These are phyloP conservation scores for Hermaeophaga mercurialis DNA, from an alignment of 2,888 invertebrate species.

Conservation along the genomic window DNA sequence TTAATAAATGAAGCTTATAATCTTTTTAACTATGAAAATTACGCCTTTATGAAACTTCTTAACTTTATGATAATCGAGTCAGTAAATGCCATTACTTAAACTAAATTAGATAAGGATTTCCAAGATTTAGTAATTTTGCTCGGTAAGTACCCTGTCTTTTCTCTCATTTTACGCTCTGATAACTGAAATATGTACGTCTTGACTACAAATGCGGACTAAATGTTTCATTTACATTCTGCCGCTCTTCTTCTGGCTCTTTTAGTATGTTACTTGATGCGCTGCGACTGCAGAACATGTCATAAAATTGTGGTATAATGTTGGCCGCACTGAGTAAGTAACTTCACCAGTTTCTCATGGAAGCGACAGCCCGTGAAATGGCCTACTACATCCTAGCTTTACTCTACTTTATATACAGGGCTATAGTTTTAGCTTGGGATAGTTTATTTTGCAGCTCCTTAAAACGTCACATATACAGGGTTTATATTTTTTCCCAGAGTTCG, in stretches of 20 bases:
- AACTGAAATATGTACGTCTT: conserved; percentile 11
- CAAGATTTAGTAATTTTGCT: not conserved
- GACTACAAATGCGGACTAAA: conserved; percentile 27
- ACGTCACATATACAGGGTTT: too few relatives aligned
- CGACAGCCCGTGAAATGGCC: conserved; percentile 36
- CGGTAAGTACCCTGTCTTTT: not conserved
- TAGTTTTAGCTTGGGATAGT: conserved; percentile 9
- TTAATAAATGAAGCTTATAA: too few relatives aligned
- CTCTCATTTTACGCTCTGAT: conserved; percentile 23
- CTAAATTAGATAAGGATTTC: too few relatives aligned
- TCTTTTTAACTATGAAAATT: too few relatives aligned
- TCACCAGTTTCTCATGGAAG: conserved; percentile 33
- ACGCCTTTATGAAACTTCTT: too few relatives aligned
- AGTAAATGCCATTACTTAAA: too few relatives aligned
- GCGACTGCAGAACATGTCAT: conserved; percentile 32
- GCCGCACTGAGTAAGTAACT: conserved; percentile 31
- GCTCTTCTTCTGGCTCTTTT: conserved; percentile 22
- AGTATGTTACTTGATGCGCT: conserved; percentile 25
- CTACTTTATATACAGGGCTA: conserved; percentile 17
- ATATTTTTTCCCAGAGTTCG: too few relatives aligned
- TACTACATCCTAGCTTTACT: conserved; percentile 18
- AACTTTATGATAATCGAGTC: too few relatives aligned
- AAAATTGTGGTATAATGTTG: conserved; percentile 32
- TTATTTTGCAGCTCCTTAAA: not conserved
- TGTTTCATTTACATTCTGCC: conserved; percentile 24